Evolutionary conservation across 2,113 vertebrate species (phyloP).

Genomic region (Pagrus major): DNA sequence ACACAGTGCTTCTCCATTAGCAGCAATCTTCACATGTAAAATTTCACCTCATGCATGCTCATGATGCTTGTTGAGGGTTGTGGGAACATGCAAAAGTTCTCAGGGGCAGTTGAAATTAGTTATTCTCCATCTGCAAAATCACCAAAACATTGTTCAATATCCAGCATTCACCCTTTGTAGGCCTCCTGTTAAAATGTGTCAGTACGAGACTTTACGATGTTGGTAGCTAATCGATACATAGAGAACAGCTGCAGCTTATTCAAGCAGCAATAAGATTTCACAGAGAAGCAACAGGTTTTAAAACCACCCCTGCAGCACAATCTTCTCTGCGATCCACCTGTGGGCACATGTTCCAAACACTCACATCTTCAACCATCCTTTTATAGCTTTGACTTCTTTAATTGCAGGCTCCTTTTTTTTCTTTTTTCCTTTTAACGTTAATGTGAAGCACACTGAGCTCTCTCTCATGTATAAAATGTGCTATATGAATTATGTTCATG

Average conservation of each 20-base stretch:
- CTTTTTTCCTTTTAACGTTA: background rate
- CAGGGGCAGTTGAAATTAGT: background rate
- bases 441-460: background rate
- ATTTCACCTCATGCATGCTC: too few species aligned
- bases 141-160: background rate
- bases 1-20: background rate
- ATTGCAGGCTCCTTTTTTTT: background rate
- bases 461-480: background rate
- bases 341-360: background rate
- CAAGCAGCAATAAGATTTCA: conserved; percentile 5
- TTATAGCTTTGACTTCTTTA: background rate
- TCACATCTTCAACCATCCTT: background rate
- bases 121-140: background rate
- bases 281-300: background rate
- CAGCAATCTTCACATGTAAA: background rate
- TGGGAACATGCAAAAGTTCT: background rate
- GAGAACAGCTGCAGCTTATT: background rate
- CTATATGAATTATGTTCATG: background rate
- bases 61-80: background rate
- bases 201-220: too few species aligned
- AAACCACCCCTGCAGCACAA: background rate
- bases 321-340: background rate
- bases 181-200: background rate
- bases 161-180: background rate
- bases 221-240: too few species aligned